These are phyloP conservation scores for Gerris lacustris DNA, from an alignment of 2,888 invertebrate genomes.

Conservation along the genomic window DNA sequence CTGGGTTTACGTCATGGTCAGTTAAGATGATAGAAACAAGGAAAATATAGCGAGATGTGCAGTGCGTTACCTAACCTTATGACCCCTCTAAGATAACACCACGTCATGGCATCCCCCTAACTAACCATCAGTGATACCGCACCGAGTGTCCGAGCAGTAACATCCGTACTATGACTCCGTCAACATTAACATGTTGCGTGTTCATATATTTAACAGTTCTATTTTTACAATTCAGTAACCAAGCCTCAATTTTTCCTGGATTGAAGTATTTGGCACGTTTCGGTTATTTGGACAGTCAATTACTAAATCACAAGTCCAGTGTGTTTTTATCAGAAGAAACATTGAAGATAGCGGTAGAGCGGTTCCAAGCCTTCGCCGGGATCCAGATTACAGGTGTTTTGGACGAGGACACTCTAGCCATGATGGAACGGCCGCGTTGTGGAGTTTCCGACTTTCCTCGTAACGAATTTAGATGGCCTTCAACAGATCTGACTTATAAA, in stretches of 20 bases:
- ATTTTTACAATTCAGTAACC: no score
- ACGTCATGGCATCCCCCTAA: no score
- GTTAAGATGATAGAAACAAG: no score
- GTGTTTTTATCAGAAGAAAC: constrained; percentile 64
- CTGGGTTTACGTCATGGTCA: no score
- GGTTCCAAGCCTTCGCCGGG: constrained; percentile 85
- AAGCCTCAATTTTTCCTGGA: no score
- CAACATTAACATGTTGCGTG: no score
- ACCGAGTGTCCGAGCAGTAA: no score
- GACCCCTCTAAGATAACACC: no score
- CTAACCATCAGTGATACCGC: no score
- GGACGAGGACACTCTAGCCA: constrained; percentile 59
- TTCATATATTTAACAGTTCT: constrained; percentile 22
- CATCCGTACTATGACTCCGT: no score
- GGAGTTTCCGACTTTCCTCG: constrained; percentile 66
- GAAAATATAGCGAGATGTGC: no score
- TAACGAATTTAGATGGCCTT: constrained; percentile 59
- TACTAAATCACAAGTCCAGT: constrained; percentile 60
- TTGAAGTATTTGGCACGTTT: constrained; percentile 75
- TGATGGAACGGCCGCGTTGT: constrained; percentile 78
- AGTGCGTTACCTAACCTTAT: no score
- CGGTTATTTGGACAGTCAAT: constrained; percentile 64
- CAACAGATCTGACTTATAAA: constrained; percentile 75
- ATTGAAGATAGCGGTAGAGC: constrained; percentile 63
- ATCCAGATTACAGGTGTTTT: constrained; percentile 68